Percentiles rank a stretch among this genome's conserved stretches.
Evolutionary conservation across 2,797 vertebrate genomes (phyloP).

Genomic region (Manis pentadactyla): DNA sequence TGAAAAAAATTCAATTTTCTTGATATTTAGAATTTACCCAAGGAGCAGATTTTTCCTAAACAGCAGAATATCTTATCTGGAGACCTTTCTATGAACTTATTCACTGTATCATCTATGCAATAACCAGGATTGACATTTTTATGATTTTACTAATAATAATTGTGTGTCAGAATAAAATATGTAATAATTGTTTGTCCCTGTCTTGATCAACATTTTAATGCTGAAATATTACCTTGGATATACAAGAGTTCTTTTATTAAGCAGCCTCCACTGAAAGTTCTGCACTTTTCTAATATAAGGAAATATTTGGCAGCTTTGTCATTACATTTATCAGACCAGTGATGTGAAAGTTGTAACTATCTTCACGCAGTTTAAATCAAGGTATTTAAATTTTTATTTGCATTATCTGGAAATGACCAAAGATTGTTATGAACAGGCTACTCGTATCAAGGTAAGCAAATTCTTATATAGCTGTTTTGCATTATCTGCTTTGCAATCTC

Average conservation of each 20-base stretch:
- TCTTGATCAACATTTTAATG: conserved; percentile 74
- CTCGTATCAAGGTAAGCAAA: conserved; percentile 39
- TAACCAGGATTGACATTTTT: conserved; percentile 78
- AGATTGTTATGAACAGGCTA: conserved; percentile 63
- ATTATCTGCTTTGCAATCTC: conserved; percentile 75
- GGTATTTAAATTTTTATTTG: conserved; percentile 74
- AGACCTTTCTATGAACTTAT: not conserved
- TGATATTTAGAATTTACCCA: conserved; percentile 84
- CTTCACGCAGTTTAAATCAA: conserved; percentile 74
- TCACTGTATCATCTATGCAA: conserved; percentile 74
- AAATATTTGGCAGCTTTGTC: conserved; percentile 69
- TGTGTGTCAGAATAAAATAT: conserved; percentile 74
- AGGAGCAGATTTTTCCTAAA: conserved; percentile 81
- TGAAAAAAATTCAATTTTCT: conserved; percentile 83
- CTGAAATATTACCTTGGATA: conserved; percentile 67
- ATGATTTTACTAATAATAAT: conserved; percentile 83
- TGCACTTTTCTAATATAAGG: conserved; percentile 74
- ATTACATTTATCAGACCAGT: conserved; percentile 67
- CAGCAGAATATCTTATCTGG: not conserved
- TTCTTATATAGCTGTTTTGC: conserved; percentile 59
- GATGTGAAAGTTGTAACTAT: conserved; percentile 69
- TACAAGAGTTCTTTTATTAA: conserved; percentile 65
- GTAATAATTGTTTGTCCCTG: conserved; percentile 56
- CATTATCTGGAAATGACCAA: conserved; percentile 62
- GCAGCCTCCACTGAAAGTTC: conserved; percentile 59